phyloP scores from a whole-genome alignment of 2,797 vertebrate species.

The Hylomyscus alleni region DNA sequence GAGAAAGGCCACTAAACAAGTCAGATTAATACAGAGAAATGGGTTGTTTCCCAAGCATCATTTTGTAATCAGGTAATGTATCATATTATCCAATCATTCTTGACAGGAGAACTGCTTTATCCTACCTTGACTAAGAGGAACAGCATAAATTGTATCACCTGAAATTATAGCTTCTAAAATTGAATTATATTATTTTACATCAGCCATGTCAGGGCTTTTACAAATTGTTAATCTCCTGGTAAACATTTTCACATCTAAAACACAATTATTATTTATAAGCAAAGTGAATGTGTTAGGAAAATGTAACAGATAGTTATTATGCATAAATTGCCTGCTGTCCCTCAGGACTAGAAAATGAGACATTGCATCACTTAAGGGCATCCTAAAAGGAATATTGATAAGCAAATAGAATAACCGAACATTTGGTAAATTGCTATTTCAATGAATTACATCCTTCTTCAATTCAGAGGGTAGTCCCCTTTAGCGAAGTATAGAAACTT shows the following conservation, averaged over 20 bases:
- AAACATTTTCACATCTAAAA: slow-evolving; percentile 79
- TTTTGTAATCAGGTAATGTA: slow-evolving; percentile 78
- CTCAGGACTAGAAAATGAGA: slow-evolving; percentile 76
- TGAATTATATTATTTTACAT: slow-evolving; percentile 80
- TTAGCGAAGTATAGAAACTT: slow-evolving; percentile 45
- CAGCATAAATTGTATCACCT: slow-evolving; percentile 68
- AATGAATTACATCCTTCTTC: slow-evolving; percentile 68
- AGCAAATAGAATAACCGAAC: slow-evolving; percentile 80
- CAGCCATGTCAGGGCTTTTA: slow-evolving; percentile 74
- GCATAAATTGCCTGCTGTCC: slow-evolving; percentile 70
- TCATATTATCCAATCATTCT: slow-evolving; percentile 69
- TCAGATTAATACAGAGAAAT: slow-evolving; percentile 82
- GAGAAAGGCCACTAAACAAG: slow-evolving; percentile 66
- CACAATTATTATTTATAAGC: slow-evolving; percentile 82
- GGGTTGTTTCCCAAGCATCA: slow-evolving; percentile 71
- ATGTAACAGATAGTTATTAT: slow-evolving; percentile 80
- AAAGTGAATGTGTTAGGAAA: slow-evolving; percentile 80
- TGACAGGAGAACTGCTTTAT: slow-evolving; percentile 73
- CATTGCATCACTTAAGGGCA: slow-evolving; percentile 72
- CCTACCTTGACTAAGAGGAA: slow-evolving; percentile 66
- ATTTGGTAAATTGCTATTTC: slow-evolving; percentile 81
- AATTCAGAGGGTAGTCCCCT: slow-evolving; percentile 68
- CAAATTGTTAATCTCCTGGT: slow-evolving; percentile 82
- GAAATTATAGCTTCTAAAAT: slow-evolving; percentile 84
- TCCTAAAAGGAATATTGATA: slow-evolving; percentile 79